Conservation (phyloP, 2,113 vertebrate genomes). For the Menura novaehollandiae region DNA sequence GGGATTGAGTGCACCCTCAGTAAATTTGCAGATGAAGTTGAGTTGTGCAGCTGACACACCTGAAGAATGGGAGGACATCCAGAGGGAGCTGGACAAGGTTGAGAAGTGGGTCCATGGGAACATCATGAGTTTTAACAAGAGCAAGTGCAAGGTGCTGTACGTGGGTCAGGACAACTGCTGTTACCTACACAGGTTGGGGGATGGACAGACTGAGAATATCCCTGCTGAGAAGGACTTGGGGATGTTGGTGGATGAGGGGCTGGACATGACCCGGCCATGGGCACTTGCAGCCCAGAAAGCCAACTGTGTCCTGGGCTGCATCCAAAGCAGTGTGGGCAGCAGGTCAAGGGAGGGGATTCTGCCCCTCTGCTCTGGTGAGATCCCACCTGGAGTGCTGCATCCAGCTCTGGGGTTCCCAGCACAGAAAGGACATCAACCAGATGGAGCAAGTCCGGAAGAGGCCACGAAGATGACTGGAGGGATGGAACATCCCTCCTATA, state of each 20-base stretch:
- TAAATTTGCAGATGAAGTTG: neutral
- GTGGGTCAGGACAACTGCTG: neutral
- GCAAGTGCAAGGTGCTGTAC: neutral
- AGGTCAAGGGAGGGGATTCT: neutral
- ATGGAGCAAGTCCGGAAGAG: neutral
- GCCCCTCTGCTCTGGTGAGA: neutral
- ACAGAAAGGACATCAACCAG: neutral
- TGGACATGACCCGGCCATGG: neutral
- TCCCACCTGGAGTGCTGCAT: neutral
- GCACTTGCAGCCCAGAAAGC: neutral
- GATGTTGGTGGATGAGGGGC: neutral
- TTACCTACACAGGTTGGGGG: neutral
- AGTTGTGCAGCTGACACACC: neutral
- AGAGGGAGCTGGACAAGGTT: neutral
- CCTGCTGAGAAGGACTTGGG: neutral
- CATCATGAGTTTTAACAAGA: neutral
- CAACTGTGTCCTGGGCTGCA: neutral
- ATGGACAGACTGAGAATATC: neutral
- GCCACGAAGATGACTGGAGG: neutral
- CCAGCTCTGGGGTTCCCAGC: too few species aligned
- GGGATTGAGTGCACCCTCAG: neutral
- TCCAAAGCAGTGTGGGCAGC: rapidly evolving
- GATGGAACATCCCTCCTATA: neutral
- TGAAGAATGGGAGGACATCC: neutral
- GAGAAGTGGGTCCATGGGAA: neutral